Conservation (phyloP, 35 echinoderm and acorn worm species). For the Amphiura filiformis region DNA sequence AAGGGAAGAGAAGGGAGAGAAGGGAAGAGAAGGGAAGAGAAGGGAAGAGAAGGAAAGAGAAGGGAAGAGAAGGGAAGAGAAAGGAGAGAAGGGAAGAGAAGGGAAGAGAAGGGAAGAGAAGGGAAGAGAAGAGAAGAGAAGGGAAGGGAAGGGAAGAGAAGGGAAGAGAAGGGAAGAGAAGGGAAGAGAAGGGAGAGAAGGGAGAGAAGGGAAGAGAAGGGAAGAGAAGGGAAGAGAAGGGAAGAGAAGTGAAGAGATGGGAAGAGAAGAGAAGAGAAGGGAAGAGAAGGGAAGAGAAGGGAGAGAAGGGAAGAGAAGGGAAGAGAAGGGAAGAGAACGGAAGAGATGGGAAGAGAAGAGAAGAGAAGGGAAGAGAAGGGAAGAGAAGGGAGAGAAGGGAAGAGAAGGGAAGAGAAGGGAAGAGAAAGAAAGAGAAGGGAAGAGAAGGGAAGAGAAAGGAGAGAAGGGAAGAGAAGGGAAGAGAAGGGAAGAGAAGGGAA, state of each 20-base stretch:
- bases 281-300: not conserved
- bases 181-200: not conserved
- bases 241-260: constrained; percentile 19
- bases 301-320: not conserved
- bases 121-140: not conserved
- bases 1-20: not conserved
- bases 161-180: not conserved
- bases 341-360: not conserved
- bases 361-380: not conserved
- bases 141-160: not conserved
- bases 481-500: not conserved
- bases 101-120: constrained; percentile 1
- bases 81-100: not conserved
- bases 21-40: not conserved
- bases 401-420: not conserved
- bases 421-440: not conserved
- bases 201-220: not conserved
- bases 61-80: not conserved
- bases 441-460: not conserved
- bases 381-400: not conserved
- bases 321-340: not conserved
- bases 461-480: not conserved
- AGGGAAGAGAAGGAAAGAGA: no score
- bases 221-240: not conserved
- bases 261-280: not conserved